Base-by-base conservation (phyloP, 2,888 invertebrate species). In the Ctena decussata region DNA sequence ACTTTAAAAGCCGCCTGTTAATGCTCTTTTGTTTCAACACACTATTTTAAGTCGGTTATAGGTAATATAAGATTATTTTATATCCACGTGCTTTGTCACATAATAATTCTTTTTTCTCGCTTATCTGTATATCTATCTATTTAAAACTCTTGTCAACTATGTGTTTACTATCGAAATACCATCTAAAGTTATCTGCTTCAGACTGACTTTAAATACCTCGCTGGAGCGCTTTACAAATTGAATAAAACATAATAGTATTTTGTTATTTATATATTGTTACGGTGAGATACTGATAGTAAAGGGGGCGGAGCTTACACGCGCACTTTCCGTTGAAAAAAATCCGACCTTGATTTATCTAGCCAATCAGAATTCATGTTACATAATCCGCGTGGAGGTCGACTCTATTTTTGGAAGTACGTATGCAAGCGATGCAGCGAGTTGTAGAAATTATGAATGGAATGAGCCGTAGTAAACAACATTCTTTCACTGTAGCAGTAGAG, bases 211-310 rank as follows among this genome's bases (percentile, higher is more conserved):
- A 65, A 65, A 65, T 12, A 65, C 65, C 35, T 65, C 65, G 65
- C 65, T 12, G 35, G 65, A 65, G 65, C 65, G 65, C 65, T 65
- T 65, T 65, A 21, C 21, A 65, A 65, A 65, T 65, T 65, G 65
- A 65, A 65, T 65, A 65, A 65, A 65, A 65, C 65, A 11, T 65
- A 30, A 65, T 65, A 65, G 65, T 65, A 65, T 65, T 65, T 65
- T 65, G 65, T 65, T 65, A 65, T 65, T 65, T 65, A 65, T 65
- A 65, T 65, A 57, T 65, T 30, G 21, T 65, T 35, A 35, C 18
- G 2, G 2, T 21, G 35, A 32, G 35, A 65, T 35, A 35, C 32
- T 11, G 35, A 32, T 65, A 65, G 65, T 65, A 65, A 18, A 35
- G 21, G 32, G 24, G 65, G 65, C 35, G 65, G 32, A 35, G 65